phyloP scores from a whole-genome alignment of 2,888 invertebrate species.

The Epsilonema sp. region DNA sequence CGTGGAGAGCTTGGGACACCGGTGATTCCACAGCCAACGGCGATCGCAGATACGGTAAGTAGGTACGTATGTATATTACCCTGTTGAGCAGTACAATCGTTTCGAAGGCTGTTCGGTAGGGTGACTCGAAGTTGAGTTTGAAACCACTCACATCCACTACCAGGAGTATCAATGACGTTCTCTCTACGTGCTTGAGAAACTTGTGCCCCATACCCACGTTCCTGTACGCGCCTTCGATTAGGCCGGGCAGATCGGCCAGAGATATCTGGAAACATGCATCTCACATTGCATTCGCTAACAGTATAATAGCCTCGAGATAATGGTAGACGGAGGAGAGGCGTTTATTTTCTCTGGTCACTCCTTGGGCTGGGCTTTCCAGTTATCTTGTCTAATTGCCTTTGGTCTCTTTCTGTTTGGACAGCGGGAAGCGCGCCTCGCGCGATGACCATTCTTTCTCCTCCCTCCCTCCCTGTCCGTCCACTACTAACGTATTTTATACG shows the following conservation, averaged over 20 bases:
- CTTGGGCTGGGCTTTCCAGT: too few relatives aligned
- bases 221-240: constrained; percentile 80
- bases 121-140: constrained; percentile 48
- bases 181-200: constrained; percentile 76
- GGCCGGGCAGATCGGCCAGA: constrained; percentile 79
- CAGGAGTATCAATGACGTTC: constrained; percentile 65
- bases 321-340: too few relatives aligned
- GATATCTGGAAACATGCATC: constrained; percentile 50
- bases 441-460: too few relatives aligned
- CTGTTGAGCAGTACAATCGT: constrained; percentile 64
- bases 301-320: too few relatives aligned
- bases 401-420: too few relatives aligned
- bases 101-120: constrained; percentile 53
- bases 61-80: too few relatives aligned
- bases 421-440: too few relatives aligned
- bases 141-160: constrained; percentile 81
- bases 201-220: constrained; percentile 50
- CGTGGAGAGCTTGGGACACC: neutral
- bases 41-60: neutral
- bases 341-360: too few relatives aligned
- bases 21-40: neutral
- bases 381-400: too few relatives aligned
- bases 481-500: too few relatives aligned
- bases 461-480: too few relatives aligned
- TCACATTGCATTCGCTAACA: too few relatives aligned